Conservation (phyloP, 2,888 invertebrate species). For the Ganaspis brasiliensis region DNA sequence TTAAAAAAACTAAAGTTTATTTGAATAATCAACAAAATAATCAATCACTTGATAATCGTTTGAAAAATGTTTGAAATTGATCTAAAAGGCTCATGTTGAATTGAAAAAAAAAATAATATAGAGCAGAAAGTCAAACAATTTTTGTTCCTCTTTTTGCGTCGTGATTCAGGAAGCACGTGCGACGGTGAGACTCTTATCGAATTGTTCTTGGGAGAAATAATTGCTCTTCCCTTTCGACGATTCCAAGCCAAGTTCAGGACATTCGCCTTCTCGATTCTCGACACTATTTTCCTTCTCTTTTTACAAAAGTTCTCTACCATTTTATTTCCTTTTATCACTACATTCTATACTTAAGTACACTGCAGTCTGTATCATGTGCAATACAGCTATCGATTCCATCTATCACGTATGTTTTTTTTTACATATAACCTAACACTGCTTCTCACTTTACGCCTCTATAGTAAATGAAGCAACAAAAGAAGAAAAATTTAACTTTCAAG, state of each 20-base stretch:
- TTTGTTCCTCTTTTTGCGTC: not conserved
- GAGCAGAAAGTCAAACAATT: slow-evolving; percentile 12
- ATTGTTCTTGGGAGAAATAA: slow-evolving; percentile 40
- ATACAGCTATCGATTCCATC: not conserved
- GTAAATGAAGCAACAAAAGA: not conserved
- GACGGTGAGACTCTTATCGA: slow-evolving; percentile 15
- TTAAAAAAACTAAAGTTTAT: too few relatives aligned
- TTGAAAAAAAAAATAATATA: not conserved
- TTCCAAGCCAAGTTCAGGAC: slow-evolving; percentile 20
- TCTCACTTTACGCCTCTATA: not conserved
- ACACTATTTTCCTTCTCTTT: slow-evolving; percentile 1
- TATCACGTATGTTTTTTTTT: slow-evolving; percentile 1
- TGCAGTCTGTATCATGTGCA: not conserved
- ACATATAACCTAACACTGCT: not conserved
- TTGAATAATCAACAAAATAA: too few relatives aligned
- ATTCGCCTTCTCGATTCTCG: slow-evolving; percentile 26
- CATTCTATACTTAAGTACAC: slow-evolving; percentile 16
- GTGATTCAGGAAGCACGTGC: slow-evolving; percentile 27
- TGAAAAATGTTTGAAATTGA: not conserved
- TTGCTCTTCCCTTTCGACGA: slow-evolving; percentile 18
- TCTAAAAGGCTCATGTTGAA: not conserved
- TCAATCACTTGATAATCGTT: not conserved
- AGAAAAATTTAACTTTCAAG: slow-evolving; percentile 2
- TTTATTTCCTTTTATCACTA: slow-evolving; percentile 23
- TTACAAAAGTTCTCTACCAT: slow-evolving; percentile 3